Percentiles rank a stretch among this genome's conserved stretches.
These are phyloP conservation scores for Syngnathus scovelli DNA, from an alignment of 2,113 vertebrate genomes.

Conservation along the genomic window DNA sequence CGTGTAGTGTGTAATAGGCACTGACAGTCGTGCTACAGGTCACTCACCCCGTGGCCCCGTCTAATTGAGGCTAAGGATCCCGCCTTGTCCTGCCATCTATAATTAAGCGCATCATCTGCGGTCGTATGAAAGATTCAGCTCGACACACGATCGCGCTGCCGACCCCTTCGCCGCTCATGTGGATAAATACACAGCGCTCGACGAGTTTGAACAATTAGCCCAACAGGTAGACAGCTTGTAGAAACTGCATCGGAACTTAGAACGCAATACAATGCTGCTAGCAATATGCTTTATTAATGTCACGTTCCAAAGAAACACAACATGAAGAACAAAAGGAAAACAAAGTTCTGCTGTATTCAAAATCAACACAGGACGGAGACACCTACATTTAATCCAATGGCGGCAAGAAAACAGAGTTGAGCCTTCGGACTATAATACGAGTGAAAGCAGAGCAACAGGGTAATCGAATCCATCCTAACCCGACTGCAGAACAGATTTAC, in stretches of 20 bases:
- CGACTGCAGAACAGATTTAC: too few species aligned
- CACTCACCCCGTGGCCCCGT: slow-evolving; percentile 62
- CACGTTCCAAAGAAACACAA: too few species aligned
- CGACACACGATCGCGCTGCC: slow-evolving; percentile 48
- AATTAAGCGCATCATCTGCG: slow-evolving; percentile 69
- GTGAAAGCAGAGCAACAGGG: too few species aligned
- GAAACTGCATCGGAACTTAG: neutral
- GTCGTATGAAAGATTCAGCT: slow-evolving; percentile 71
- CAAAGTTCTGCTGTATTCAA: too few species aligned
- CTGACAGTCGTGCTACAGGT: slow-evolving; percentile 67
- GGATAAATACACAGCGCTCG: slow-evolving; percentile 28
- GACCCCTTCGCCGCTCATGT: slow-evolving; percentile 40
- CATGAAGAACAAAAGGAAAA: too few species aligned
- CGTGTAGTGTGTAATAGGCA: slow-evolving; percentile 69
- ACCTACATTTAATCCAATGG: too few species aligned
- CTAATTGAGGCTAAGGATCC: slow-evolving; percentile 74
- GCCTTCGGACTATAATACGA: too few species aligned
- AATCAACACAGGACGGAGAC: too few species aligned
- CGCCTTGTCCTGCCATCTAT: slow-evolving; percentile 71
- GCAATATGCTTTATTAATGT: too few species aligned
- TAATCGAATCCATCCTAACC: too few species aligned
- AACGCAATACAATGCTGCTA: too few species aligned
- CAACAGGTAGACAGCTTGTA: slow-evolving; percentile 5
- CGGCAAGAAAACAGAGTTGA: too few species aligned
- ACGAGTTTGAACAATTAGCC: slow-evolving; percentile 12